Conservation (phyloP, 2,797 vertebrate species). For the Sebastes steindachneri region DNA sequence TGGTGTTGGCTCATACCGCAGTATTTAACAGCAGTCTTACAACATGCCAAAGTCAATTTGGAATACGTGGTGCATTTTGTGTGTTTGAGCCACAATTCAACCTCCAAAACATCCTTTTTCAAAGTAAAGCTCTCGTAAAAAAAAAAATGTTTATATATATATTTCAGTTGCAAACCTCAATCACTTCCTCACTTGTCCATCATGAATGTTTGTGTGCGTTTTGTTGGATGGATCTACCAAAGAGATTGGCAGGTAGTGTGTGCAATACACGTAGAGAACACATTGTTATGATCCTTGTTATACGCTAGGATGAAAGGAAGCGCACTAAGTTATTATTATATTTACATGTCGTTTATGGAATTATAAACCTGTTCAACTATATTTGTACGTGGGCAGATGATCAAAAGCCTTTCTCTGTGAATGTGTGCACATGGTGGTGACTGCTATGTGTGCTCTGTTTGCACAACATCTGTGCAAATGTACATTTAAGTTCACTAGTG, state of each 20-base stretch:
- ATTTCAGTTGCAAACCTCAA: not conserved
- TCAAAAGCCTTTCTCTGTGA: not conserved
- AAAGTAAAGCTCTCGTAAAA: not conserved
- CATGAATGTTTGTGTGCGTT: not conserved
- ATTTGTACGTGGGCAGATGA: not conserved
- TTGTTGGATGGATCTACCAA: not conserved
- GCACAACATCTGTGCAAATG: constrained; percentile 6
- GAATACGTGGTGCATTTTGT: not conserved
- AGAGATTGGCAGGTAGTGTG: not conserved
- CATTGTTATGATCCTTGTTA: not conserved
- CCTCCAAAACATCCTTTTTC: too few relatives aligned
- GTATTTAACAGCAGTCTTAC: not conserved
- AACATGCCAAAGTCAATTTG: constrained; percentile 1
- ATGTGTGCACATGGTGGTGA: not conserved
- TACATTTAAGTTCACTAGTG: not conserved
- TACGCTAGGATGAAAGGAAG: not conserved
- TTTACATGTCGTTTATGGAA: not conserved
- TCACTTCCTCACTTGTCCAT: not conserved
- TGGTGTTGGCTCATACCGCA: not conserved
- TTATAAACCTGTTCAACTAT: not conserved
- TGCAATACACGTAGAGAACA: not conserved
- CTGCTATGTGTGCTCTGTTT: not conserved
- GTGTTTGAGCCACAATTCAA: not conserved
- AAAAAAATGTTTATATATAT: too few relatives aligned
- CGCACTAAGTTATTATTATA: not conserved